Conservation (phyloP, 2,888 invertebrate species). For the Sinodicranocentrus sp. region DNA sequence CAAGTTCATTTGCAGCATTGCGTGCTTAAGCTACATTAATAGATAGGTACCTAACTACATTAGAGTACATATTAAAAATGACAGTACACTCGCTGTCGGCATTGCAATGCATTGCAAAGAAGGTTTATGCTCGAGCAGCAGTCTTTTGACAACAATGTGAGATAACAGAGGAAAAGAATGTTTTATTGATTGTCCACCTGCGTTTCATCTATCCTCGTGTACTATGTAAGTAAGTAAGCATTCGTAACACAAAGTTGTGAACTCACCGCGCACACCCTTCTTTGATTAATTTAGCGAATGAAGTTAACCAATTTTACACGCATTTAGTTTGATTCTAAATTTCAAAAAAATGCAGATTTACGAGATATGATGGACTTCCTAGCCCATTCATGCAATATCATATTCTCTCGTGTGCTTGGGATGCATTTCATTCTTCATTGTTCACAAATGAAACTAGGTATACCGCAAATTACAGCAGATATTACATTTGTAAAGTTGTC, state of each 20-base stretch:
- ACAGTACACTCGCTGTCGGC: background rate
- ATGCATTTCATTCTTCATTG: background rate
- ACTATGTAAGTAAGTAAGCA: background rate
- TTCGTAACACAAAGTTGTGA: background rate
- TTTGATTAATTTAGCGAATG: conserved; percentile 3
- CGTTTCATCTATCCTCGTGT: background rate
- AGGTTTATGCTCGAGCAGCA: no score
- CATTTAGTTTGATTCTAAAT: no score
- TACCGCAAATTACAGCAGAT: background rate
- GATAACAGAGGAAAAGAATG: background rate
- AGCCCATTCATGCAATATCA: conserved; percentile 24
- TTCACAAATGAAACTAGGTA: background rate
- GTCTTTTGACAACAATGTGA: no score
- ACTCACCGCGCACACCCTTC: background rate
- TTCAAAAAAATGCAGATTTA: conserved; percentile 52
- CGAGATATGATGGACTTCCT: conserved; percentile 53
- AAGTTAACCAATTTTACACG: background rate
- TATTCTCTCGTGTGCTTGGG: background rate
- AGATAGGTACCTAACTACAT: no score
- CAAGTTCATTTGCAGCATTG: background rate
- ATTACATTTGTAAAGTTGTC: background rate
- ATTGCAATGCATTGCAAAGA: background rate
- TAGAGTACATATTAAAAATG: background rate
- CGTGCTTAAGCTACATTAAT: background rate
- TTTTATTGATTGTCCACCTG: background rate